phyloP scores from a whole-genome alignment of 2,113 vertebrate genomes.

The Nycticorax nycticorax region DNA sequence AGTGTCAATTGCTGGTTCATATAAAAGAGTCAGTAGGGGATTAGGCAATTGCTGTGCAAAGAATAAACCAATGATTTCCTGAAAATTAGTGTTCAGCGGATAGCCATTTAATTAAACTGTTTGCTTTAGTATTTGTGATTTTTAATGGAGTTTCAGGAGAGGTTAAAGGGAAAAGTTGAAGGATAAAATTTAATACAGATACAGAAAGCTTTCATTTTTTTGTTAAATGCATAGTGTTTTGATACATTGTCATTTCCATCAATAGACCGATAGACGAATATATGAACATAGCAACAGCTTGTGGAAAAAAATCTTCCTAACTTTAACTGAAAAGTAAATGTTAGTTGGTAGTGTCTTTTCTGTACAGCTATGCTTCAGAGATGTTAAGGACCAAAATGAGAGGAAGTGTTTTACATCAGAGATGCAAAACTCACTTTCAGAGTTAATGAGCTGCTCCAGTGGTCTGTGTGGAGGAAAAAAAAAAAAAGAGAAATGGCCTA shows the following conservation, averaged over 20 bases:
- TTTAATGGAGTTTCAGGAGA: neutral
- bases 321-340: neutral
- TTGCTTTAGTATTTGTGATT: neutral
- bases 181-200: neutral
- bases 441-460: neutral
- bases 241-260: neutral
- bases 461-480: neutral
- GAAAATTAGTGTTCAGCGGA: constrained; percentile 8
- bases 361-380: neutral
- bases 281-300: neutral
- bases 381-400: neutral
- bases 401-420: neutral
- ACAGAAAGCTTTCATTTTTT: neutral
- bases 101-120: constrained; percentile 29
- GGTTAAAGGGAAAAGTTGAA: neutral
- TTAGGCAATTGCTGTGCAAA: constrained; percentile 24
- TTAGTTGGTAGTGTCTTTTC: neutral
- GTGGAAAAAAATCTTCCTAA: neutral
- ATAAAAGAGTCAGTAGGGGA: neutral
- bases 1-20: neutral
- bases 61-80: neutral
- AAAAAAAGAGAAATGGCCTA: neutral
- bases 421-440: neutral
- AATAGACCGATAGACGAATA: neutral
- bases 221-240: neutral